phyloP scores from a whole-genome alignment of 1,140 invertebrate genomes.

The Pectinophora gossypiella region DNA sequence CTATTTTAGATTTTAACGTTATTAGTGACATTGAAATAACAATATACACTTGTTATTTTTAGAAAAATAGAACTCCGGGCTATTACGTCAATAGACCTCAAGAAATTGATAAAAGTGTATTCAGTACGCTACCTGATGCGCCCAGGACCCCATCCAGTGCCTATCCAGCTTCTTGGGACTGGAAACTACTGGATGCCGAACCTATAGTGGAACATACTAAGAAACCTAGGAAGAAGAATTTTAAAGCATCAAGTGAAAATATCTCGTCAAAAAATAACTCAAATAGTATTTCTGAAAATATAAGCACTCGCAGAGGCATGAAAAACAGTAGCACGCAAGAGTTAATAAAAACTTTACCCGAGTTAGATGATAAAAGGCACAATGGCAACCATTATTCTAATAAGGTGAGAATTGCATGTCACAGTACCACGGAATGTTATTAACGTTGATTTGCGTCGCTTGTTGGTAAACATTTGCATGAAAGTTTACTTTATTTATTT shows the following conservation, averaged over 20 bases:
- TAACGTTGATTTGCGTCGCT: slow-evolving; percentile 63
- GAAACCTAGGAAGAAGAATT: slow-evolving; percentile 56
- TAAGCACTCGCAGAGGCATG: slow-evolving; percentile 42
- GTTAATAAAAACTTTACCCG: slow-evolving; percentile 57
- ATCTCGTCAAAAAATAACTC: slow-evolving; percentile 62
- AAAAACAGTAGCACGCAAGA: slow-evolving; percentile 66
- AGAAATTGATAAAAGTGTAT: slow-evolving; percentile 82
- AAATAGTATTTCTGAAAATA: slow-evolving; percentile 50
- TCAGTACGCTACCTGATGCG: slow-evolving; percentile 86
- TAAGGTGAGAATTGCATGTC: slow-evolving; percentile 57
- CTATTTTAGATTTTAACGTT: no score
- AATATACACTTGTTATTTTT: slow-evolving; percentile 38
- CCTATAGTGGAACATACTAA: slow-evolving; percentile 60
- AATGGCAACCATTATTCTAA: slow-evolving; percentile 25
- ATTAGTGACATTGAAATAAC: background rate
- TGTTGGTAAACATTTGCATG: slow-evolving; percentile 65
- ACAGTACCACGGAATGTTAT: slow-evolving; percentile 29
- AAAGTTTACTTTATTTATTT: slow-evolving; percentile 59
- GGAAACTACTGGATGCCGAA: slow-evolving; percentile 79
- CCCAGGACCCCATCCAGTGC: slow-evolving; percentile 82
- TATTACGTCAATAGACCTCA: slow-evolving; percentile 85
- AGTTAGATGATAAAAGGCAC: slow-evolving; percentile 52
- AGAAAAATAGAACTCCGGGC: slow-evolving; percentile 88
- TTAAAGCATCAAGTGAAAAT: slow-evolving; percentile 66
- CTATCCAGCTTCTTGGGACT: slow-evolving; percentile 83